Evolutionary conservation across 2,113 vertebrate species (phyloP).

Genomic region (Thalassarche chlororhynchos): DNA sequence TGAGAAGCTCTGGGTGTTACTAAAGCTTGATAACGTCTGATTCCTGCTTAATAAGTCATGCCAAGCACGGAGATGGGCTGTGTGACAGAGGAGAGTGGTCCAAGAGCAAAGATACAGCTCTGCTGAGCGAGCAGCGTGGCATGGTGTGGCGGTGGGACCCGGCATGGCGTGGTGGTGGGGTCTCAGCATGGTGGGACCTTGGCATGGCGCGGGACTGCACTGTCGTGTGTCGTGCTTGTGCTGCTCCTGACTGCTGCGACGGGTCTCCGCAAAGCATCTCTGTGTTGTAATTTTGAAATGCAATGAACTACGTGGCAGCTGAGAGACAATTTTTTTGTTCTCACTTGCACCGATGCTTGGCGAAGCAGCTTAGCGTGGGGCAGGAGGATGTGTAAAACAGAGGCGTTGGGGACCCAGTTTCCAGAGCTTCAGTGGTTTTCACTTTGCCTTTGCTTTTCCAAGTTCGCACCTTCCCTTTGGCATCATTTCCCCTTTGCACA

Average conservation of each 20-base stretch:
- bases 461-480: background rate
- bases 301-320: background rate
- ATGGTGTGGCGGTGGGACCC: background rate
- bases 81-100: background rate
- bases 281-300: too few species aligned
- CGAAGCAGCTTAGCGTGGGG: too few species aligned
- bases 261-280: background rate
- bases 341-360: background rate
- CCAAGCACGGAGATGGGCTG: background rate
- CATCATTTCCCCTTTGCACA: too few species aligned
- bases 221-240: too few species aligned
- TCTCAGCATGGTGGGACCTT: background rate
- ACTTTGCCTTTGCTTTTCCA: background rate
- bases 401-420: background rate
- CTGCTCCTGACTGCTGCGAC: rapidly evolving
- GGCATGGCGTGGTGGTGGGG: background rate
- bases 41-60: background rate
- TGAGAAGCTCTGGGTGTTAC: background rate
- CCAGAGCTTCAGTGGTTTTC: background rate
- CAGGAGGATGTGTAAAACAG: background rate
- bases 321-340: background rate
- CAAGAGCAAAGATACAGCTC: background rate
- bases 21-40: background rate
- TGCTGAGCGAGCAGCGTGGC: background rate
- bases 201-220: background rate